Evolutionary conservation across 1,140 invertebrate species (phyloP), one percentile per base, ranked within the genome.

Genomic region (Mya arenaria): DNA sequence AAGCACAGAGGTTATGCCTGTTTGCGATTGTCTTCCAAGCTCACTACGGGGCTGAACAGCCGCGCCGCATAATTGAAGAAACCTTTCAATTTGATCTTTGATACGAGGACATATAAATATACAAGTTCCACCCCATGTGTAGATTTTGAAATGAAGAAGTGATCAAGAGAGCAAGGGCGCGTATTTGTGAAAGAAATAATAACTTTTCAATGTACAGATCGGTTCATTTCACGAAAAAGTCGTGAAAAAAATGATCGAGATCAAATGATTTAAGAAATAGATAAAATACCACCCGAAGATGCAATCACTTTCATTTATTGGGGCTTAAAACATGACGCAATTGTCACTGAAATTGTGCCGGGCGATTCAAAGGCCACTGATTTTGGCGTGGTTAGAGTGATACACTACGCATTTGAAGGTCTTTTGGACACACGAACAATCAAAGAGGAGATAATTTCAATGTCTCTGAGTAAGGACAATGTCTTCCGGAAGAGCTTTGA

Each of bases 121-220:
- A 79, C n/a, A 37, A 55, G 15, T 79, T 68, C 60, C 75, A 79
- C 28, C 75, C 75, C 10, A 30, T 66, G 10, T 68, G 58, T 41
- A 17, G 75, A 37, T 68, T 37, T 25, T 41, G 23, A 25, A 68
- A 17, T 10, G 10, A 68, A 23, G 52, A 79, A 36, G 41, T 79
- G 5, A 58, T 79, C n/a, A 23, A 41, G 17, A 28, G 75, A 13
- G 75, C 75, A 0, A 65, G 48, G 28, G 65, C 30, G 2, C 66
- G 52, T 58, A 37, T 68, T 4, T 62, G 75, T 1, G 34, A 65
- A 37, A 32, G 58, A n/a, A 68, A 56, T 17, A 68, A 79, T 52
- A 79, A 37, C 17, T 0, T 58, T 4, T 28, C 69, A 1, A n/a
- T 0, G 15, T 32, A 68, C 25, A 56, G 41, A 39, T 79, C 75